Evolutionary conservation across 2,888 invertebrate species (phyloP).

Genomic region (Zhuqinia jingwanae): DNA sequence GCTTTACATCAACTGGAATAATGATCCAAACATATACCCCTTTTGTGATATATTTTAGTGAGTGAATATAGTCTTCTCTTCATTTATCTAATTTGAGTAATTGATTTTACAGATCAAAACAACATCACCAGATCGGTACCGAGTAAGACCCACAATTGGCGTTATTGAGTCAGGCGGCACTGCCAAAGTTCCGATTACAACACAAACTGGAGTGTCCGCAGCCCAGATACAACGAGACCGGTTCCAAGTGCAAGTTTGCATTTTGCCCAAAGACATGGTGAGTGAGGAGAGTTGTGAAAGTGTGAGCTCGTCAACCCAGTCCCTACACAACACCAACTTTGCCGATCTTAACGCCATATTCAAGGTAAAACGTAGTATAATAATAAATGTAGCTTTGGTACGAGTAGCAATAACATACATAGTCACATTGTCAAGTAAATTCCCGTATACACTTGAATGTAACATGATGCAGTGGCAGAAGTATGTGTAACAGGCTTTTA

Average conservation of each 20-base stretch:
- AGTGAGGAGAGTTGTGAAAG: constrained; percentile 64
- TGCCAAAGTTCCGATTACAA: constrained; percentile 86
- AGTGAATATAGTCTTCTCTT: background rate
- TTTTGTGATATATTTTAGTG: background rate
- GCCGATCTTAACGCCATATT: constrained; percentile 70
- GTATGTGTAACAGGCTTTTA: constrained; percentile 29
- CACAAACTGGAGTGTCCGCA: constrained; percentile 85
- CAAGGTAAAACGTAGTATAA: no score
- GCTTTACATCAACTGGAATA: background rate
- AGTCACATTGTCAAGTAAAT: no score
- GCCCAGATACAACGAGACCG: constrained; percentile 88
- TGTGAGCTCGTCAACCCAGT: constrained; percentile 60
- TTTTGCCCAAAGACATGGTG: constrained; percentile 72
- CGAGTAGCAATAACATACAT: no score
- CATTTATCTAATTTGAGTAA: constrained; percentile 62
- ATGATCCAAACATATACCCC: background rate
- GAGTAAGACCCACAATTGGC: constrained; percentile 94
- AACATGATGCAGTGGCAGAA: background rate
- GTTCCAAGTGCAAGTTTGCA: constrained; percentile 86
- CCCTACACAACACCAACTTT: constrained; percentile 64
- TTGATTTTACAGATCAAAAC: constrained; percentile 90
- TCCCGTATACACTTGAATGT: no score
- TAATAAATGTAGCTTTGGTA: no score
- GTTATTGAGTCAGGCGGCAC: constrained; percentile 85
- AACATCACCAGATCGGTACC: constrained; percentile 96